Base-by-base conservation (phyloP, 2,797 vertebrate genomes). In the Dromococcyx pavoninus region DNA sequence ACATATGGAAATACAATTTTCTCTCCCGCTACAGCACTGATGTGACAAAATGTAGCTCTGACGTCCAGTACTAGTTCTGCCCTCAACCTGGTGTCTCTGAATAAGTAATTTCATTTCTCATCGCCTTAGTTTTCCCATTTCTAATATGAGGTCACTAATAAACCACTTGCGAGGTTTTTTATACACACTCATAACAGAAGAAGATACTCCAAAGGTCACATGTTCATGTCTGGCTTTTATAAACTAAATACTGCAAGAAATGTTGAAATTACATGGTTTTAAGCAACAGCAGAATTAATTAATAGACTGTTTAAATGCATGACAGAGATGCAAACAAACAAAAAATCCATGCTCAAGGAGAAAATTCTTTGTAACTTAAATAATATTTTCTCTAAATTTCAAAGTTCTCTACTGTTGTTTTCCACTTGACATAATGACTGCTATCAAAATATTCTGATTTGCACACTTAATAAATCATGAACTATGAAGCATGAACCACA, bases 371-470 rank as follows among this genome's bases (percentile, higher is more conserved):
- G 24, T 4, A 35, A 79, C 65, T 87, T 62, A 72, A 87, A 22
- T 33, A 72, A 70, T 13, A 65, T 66, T 75, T 91, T 95, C 7
- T 25, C 32, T 58, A 27, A 33, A 48, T 81, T 81, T 70, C 43
- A 50, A 81, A 33, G 4, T 51, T 88, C 91, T 80, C 27, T 74
- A 24, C 17, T 70, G 12, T 24, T 41, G 22, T 87, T 78, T 93
- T 95, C 33, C 69, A 83, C 24, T 73, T 77, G 44, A 86, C 37
- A 80, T 83, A 86, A 90, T 77, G 11, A 78, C 91, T 28, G 25
- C 24, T 89, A 90, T 76, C 16, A 70, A 96, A 95, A 74, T 84
- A 81, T 69, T 79, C 83, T 91, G 25, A 89, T 33, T 72, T 43
- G 8, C 25, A 74, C 30, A 89, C 21, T 87, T 84, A 54, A 84